Evolutionary conservation across 2,888 invertebrate genomes (phyloP), one percentile per base, ranked within the genome.

Genomic region (Eledona agricola): DNA sequence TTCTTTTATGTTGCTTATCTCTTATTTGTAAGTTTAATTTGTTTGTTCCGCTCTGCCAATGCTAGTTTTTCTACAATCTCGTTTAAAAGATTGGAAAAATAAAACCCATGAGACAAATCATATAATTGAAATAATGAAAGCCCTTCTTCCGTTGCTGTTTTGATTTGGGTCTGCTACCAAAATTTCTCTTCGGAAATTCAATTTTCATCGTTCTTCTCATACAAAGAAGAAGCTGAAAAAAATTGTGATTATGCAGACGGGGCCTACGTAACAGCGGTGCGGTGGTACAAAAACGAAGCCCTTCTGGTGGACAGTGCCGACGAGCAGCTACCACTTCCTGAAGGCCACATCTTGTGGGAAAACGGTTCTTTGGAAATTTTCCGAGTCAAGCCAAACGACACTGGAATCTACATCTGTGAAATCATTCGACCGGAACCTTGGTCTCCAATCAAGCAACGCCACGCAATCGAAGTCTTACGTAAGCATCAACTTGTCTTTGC

Each of bases 381-480:
- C 2, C 69, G 72, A 1, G 77, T 88, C 5, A 74, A 78, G 13
- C 79, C 83, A 0, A 69, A 73, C 4, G 88, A 88, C 63, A 83
- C 84, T 0, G 88, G 86, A 0, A 81, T 83, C 59, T 88, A 88
- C 62, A 83, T 82, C 4, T 88, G 88, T 60, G 85, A 87, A 77
- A 85, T 85, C 0, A 69, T 84, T 6, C 77, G 87, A 10, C 80
- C 83, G 0, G 80, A 82, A 16, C 86, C 87, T 1, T 86, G 85
- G 86, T 82, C 83, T 1, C 80, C 84, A 0, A 81, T 88, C n/a
- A 78, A 81, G 23, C 90, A 90, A 72, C 80, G 83, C 1, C 89
- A 91, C 67, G 83, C 87, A 10, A 88, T 91, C 58, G 86, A 89
- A 80, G 91, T 91, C 1, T 82, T 89, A 72, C 86, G 89, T 88